Base-by-base conservation (phyloP, 2,888 invertebrate species). In the Erynnis tages region DNA sequence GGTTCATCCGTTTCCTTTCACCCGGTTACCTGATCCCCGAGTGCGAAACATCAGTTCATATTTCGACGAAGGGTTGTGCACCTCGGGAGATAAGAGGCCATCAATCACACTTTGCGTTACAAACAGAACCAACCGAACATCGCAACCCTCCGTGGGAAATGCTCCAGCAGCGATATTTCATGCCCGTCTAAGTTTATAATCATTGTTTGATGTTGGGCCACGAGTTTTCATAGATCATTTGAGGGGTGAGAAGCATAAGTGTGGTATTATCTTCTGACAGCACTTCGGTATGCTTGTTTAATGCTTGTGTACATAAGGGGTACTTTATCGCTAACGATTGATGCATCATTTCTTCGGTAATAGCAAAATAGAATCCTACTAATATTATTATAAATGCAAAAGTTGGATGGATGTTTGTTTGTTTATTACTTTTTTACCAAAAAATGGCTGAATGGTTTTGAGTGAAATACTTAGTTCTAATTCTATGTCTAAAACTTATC, bases 71-170 rank as follows among this genome's bases (percentile, higher is more conserved):
- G 62, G 67, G 68, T 62, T 66, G 69, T 75, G 74, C 79, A 79
- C 76, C 75, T 72, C 66, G 60, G 58, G 62, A 77, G 84, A 83
- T 84, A 85, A 86, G 74, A 68, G 74, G 59, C 69, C 79, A 87
- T 87, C 86, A 82, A 86, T 86, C 84, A 86, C 81, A 75, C 75
- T 79, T 73, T 68, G 62, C 66, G 76, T 68, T 79, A 79, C 81
- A 83, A 81, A 83, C 82, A 82, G 73, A 68, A 62, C 58, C 67
- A 43, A n/a, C n/a, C n/a, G n/a, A n/a, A n/a, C n/a, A n/a, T n/a
- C n/a, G n/a, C 59, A 59, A 60, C 61, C 60, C 45, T 45, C 44
- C 2, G 55, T 56, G 49, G 46, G 53, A 40, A 56, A 52, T 53
- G 48, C 44, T 17, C 38, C 43, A 43, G 40, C 54, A 61, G 66